Evolutionary conservation across 1,140 invertebrate genomes (phyloP).

Genomic region (Onthophagus taurus): DNA sequence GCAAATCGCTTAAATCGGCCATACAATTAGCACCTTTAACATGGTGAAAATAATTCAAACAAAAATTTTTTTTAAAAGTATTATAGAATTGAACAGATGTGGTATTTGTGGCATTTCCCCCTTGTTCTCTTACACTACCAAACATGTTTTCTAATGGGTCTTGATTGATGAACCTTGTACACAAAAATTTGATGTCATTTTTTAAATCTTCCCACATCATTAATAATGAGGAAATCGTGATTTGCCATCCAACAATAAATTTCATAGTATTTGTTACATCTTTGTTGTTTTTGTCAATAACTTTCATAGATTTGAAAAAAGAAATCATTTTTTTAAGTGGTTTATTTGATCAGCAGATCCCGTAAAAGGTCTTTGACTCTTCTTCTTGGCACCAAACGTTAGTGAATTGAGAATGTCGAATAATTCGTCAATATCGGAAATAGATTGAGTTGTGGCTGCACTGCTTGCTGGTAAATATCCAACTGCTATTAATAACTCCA

Average conservation of each 20-base stretch:
- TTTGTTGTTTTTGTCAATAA: constrained; percentile 3
- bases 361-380: background rate
- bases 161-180: constrained; percentile 13
- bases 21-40: constrained; percentile 2
- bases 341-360: background rate
- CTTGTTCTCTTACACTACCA: background rate
- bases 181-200: background rate
- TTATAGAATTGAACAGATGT: constrained; percentile 10
- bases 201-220: constrained; percentile 10
- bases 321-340: background rate
- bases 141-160: constrained; percentile 17
- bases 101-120: constrained; percentile 12
- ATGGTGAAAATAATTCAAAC: constrained; percentile 8
- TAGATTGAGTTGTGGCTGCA: background rate
- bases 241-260: constrained; percentile 9
- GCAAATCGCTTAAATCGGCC: constrained; percentile 6
- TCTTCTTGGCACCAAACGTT: no score
- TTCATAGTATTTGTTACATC: constrained; percentile 15
- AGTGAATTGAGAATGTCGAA: constrained; percentile 13
- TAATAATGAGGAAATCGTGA: constrained; percentile 8
- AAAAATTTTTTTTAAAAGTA: constrained; percentile 13
- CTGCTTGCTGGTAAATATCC: background rate
- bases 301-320: background rate
- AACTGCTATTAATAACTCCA: constrained; percentile 16
- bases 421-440: constrained; percentile 1